Evolutionary conservation across 1,140 invertebrate species (phyloP), one percentile per base, ranked within the genome.

Genomic region (Drosophila micromelanica): DNA sequence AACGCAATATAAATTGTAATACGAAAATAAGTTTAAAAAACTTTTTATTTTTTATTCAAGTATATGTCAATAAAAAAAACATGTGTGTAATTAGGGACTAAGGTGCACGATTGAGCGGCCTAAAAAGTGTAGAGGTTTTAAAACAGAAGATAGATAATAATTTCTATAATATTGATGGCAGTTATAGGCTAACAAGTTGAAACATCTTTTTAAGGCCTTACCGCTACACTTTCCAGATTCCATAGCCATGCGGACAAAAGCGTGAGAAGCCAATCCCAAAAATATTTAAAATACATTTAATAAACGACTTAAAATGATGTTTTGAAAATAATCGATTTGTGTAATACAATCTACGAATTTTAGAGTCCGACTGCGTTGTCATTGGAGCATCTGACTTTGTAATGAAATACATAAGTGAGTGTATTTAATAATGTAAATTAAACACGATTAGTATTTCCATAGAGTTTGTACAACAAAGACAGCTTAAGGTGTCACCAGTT

Each of bases 21-120:
- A 35, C 9, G 13, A 37, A 63, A 64, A 54, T 45, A 3, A 52
- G 27, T 60, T 30, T 40, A 63, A 49, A 38, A 55, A 13, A 45
- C 43, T 35, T 45, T 11, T 4, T n/a, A 42, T 6, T 4, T 9
- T 51, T 43, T 72, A 57, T 71, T 51, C 15, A 49, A 32, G n/a
- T 45, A 20, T 51, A 13, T 59, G 35, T 27, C 11, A 55, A 38
- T 17, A 17, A 38, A 43, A 17, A 65, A 74, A 79, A 74, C 64
- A 71, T 45, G 32, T 49, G 68, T 78, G 78, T 32, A 30, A 48
- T 81, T 64, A 48, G 57, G 55, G 68, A 62, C 57, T 80, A 62
- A 48, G 23, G 48, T 76, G 73, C 55, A 55, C 40, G 43, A 40
- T 82, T 86, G 81, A 86, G 81, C 81, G 63, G 56, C 68, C 56